Percentiles rank a stretch among this genome's conserved stretches.
Conservation (phyloP, 2,888 invertebrate genomes). For the Danaus chrysippus region DNA sequence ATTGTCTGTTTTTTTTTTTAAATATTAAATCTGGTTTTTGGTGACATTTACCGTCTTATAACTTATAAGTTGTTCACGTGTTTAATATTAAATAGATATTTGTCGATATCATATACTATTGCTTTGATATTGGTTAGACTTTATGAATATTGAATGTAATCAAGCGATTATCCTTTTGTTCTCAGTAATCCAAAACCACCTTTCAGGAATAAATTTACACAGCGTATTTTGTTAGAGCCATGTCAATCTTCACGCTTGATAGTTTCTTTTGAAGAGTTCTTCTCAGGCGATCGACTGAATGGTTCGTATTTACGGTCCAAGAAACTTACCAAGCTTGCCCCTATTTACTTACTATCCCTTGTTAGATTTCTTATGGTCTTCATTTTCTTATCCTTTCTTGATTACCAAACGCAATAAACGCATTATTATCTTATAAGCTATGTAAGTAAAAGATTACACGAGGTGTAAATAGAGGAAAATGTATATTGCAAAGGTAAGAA, state of each 20-base stretch:
- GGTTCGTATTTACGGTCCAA: slow-evolving; percentile 37
- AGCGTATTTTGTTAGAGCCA: slow-evolving; percentile 32
- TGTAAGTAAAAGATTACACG: background rate
- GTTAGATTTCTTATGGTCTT: slow-evolving; percentile 20
- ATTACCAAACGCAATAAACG: no score
- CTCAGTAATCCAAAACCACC: slow-evolving; percentile 16
- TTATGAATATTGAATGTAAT: slow-evolving; percentile 17
- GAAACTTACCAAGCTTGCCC: slow-evolving; percentile 40
- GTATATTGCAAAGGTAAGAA: background rate
- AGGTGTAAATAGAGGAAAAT: background rate
- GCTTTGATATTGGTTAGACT: background rate
- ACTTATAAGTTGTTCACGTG: no score
- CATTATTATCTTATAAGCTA: no score
- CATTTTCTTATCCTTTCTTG: slow-evolving; percentile 19
- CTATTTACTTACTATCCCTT: slow-evolving; percentile 31
- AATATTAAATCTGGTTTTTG: no score
- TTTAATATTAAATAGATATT: no score
- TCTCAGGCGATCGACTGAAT: slow-evolving; percentile 34
- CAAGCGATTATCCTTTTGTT: slow-evolving; percentile 16
- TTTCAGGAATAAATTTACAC: slow-evolving; percentile 27
- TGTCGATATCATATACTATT: no score
- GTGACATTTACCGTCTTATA: no score
- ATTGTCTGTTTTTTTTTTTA: no score
- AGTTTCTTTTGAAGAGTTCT: slow-evolving; percentile 41
- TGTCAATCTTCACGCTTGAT: slow-evolving; percentile 45